Base-by-base conservation (phyloP, 2,113 vertebrate species). In the Eurystomus gularis region DNA sequence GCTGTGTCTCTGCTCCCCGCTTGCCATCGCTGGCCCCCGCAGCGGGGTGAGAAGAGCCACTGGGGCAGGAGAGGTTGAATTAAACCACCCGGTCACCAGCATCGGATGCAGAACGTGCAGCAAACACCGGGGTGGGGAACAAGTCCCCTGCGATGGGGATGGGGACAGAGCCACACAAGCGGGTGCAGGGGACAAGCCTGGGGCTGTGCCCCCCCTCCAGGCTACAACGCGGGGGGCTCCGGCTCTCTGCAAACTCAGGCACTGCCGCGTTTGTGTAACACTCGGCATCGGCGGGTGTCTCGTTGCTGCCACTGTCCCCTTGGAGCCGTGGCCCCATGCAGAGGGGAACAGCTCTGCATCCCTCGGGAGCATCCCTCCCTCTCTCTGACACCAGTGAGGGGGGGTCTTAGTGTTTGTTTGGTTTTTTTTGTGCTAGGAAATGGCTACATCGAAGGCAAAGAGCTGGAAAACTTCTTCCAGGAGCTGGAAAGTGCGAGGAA, bases 401-500 rank as follows among this genome's bases (percentile, higher is more conserved):
- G 13, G 26, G 16, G 5, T 37, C 29, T 60, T 37, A 90, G 0
- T 44, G n/a, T 12, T 42, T 42, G 42, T 42, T 42, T 42, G 4
- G 18, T n/a, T 54, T 64, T 52, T 69, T 48, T 39, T 82, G n/a
- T n/a, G n/a, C 24, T 94, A 99, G 99, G 99, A 93, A 99, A 99
- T 97, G 99, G 99, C 66, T 99, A 99, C 97, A 99, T 99, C 16
- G 99, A 99, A 98, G 99, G 99, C 37, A 99, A 99, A 97, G 99
- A 99, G 96, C 98, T 99, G 97, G 99, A 99, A 97, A 99, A 99
- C 97, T 99, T 99, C 97, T 99, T 99, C 97, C 98, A 97, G 95
- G 99, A 99, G 97, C 95, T 99, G 98, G 99, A 99, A 97, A 97
- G 96, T 12, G 99, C 99, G 16, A 98, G 99, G 94, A 99, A 98